These are phyloP conservation scores for Cyphomyrus discorhynchus DNA, from an alignment of 2,113 vertebrate species.

Conservation along the genomic window DNA sequence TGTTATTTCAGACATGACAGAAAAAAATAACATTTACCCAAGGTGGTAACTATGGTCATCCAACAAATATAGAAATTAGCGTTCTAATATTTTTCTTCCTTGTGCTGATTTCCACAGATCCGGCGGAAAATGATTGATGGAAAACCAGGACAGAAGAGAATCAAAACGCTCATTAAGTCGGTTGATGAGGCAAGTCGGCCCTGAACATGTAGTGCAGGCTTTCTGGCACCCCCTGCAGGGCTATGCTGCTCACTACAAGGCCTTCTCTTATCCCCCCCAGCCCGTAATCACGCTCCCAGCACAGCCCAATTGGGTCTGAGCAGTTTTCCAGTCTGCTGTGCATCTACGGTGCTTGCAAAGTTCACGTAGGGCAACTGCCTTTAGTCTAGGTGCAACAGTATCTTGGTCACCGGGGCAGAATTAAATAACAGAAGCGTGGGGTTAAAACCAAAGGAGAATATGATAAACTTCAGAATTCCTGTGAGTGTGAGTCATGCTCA, in stretches of 20 bases:
- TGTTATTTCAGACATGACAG: background rate
- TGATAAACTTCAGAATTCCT: background rate
- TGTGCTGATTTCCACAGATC: conserved; percentile 63
- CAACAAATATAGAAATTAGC: background rate
- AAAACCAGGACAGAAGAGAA: conserved; percentile 73
- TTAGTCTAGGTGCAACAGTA: background rate
- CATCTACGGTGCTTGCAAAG: background rate
- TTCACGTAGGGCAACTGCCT: background rate
- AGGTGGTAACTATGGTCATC: background rate
- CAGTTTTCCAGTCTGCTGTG: background rate
- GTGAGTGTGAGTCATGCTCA: background rate
- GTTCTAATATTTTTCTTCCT: background rate
- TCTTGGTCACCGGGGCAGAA: background rate
- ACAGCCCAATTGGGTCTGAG: background rate
- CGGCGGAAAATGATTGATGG: conserved; percentile 93
- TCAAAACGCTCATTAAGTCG: conserved; percentile 91
- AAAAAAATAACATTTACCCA: background rate
- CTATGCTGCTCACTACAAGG: background rate
- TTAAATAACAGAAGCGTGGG: background rate
- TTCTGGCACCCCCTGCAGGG: background rate
- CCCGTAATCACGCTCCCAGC: no score
- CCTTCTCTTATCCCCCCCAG: background rate
- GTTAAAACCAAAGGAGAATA: background rate
- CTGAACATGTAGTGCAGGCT: conserved; percentile 7
- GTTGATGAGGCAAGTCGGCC: conserved; percentile 81